Evolutionary conservation across 2,113 vertebrate genomes (phyloP).

Genomic region (Plectropomus leopardus): DNA sequence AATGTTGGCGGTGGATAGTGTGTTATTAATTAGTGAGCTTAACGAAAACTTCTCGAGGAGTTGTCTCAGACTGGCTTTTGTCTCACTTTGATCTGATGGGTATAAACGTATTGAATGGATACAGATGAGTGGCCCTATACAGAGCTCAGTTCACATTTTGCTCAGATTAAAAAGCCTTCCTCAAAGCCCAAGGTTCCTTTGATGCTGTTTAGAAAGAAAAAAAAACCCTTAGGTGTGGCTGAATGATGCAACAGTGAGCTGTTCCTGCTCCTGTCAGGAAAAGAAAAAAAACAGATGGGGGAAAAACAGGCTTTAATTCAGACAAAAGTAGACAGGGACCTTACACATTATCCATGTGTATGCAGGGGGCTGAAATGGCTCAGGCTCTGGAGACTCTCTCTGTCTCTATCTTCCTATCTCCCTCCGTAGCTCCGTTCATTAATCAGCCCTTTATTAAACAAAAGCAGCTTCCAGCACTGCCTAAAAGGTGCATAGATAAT

Average conservation of each 20-base stretch:
- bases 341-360: constrained; percentile 36
- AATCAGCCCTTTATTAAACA: constrained; percentile 81
- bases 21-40: constrained; percentile 61
- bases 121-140: constrained; percentile 46
- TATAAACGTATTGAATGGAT: constrained; percentile 57
- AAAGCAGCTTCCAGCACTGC: constrained; percentile 72
- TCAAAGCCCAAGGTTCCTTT: constrained; percentile 67
- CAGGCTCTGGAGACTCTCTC: constrained; percentile 28
- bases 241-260: constrained; percentile 59
- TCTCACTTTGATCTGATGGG: constrained; percentile 64
- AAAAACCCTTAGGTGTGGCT: constrained; percentile 48
- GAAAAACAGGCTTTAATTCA: constrained; percentile 47
- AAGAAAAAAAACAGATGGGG: constrained; percentile 42
- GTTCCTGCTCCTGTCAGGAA: constrained; percentile 46
- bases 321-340: constrained; percentile 41
- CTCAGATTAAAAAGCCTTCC: constrained; percentile 67
- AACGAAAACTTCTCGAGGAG: constrained; percentile 7
- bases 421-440: constrained; percentile 69
- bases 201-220: constrained; percentile 43
- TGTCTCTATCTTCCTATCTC: constrained; percentile 55
- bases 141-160: constrained; percentile 47
- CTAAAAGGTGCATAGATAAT: constrained; percentile 78
- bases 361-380: constrained; percentile 8
- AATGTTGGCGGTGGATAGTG: neutral
- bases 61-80: constrained; percentile 31